phyloP scores from a whole-genome alignment of 1,140 invertebrate species.

The Rhyacophila brunnea region DNA sequence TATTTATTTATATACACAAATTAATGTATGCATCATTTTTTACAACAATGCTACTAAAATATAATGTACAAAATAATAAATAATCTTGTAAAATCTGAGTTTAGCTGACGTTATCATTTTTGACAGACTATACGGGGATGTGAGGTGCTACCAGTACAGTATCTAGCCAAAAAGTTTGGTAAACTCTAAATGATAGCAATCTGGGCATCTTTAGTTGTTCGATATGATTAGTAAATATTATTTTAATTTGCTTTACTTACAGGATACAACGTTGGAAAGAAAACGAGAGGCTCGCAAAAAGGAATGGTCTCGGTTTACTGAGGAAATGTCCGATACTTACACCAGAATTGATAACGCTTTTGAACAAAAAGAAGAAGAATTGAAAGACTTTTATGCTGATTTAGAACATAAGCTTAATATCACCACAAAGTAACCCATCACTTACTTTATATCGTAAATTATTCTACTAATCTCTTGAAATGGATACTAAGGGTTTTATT shows the following conservation, averaged over 20 bases:
- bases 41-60: too few relatives aligned
- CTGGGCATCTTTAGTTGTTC: too few relatives aligned
- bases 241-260: slow-evolving; percentile 11
- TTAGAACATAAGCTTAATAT: slow-evolving; percentile 73
- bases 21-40: too few relatives aligned
- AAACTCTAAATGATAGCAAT: too few relatives aligned
- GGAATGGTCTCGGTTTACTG: slow-evolving; percentile 72
- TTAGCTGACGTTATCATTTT: too few relatives aligned
- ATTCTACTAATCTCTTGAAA: slow-evolving; percentile 39
- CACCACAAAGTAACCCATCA: slow-evolving; percentile 38
- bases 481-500: slow-evolving; percentile 56
- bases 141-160: too few relatives aligned
- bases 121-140: too few relatives aligned
- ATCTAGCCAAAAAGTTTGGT: too few relatives aligned
- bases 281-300: slow-evolving; percentile 60
- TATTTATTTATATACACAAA: too few relatives aligned
- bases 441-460: slow-evolving; percentile 34
- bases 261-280: slow-evolving; percentile 44
- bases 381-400: slow-evolving; percentile 71
- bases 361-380: slow-evolving; percentile 74
- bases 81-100: too few relatives aligned
- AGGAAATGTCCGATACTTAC: slow-evolving; percentile 73
- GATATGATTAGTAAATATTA: too few relatives aligned
- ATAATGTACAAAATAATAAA: too few relatives aligned
- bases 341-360: slow-evolving; percentile 73